Conservation (phyloP, 2,888 invertebrate species). For the Trachelus troglodyta region DNA sequence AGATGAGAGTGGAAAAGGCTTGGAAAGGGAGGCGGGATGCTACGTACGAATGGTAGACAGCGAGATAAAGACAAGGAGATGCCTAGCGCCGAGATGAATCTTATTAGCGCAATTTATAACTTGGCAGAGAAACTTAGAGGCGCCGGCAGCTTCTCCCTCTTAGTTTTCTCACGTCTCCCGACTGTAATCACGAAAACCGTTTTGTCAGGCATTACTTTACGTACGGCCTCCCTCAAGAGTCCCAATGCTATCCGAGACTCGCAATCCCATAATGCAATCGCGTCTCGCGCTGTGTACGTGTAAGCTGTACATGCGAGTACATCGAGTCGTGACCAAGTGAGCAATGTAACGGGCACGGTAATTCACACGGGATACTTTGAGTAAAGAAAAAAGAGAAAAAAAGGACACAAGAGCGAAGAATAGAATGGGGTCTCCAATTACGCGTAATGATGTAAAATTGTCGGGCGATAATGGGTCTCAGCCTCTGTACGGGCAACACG, state of each 20-base stretch:
- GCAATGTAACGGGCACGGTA: not conserved
- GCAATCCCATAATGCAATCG: not conserved
- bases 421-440: slow-evolving; percentile 46
- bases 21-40: not conserved
- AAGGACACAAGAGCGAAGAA: not conserved
- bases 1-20: not conserved
- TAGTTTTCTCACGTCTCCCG: not conserved
- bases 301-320: not conserved
- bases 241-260: not conserved
- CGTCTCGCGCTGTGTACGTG: not conserved
- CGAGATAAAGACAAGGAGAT: not conserved
- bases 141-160: not conserved
- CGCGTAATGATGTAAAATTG: slow-evolving; percentile 57
- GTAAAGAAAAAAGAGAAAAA: not conserved
- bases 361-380: not conserved
- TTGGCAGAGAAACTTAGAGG: not conserved
- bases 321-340: not conserved
- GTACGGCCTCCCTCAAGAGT: not conserved
- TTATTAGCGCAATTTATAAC: not conserved
- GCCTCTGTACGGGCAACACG: slow-evolving; percentile 39
- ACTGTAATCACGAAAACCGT: too few relatives aligned
- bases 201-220: not conserved
- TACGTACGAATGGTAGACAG: not conserved
- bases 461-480: slow-evolving; percentile 49
- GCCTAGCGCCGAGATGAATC: not conserved